phyloP scores from a whole-genome alignment of 2,797 vertebrate genomes.

The Sebastes itinus region DNA sequence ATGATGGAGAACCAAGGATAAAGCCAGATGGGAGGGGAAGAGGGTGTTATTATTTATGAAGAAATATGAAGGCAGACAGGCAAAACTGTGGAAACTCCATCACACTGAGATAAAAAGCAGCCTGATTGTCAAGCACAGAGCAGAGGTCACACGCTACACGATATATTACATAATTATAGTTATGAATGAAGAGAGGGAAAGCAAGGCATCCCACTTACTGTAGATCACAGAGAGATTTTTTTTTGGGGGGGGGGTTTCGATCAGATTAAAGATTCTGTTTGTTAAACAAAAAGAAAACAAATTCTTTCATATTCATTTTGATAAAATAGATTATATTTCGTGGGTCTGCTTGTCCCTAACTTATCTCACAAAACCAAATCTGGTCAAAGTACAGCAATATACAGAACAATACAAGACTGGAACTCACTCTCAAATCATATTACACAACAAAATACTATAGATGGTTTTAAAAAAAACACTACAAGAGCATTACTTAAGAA shows the following conservation, averaged over 20 bases:
- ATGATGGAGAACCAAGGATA: conserved; percentile 61
- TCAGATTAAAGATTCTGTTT: background rate
- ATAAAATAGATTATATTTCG: background rate
- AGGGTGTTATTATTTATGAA: conserved; percentile 63
- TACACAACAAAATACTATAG: too few relatives aligned
- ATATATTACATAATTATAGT: conserved; percentile 57
- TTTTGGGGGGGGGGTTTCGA: background rate
- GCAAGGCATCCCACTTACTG: background rate
- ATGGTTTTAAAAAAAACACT: too few relatives aligned
- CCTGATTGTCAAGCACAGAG: conserved; percentile 25
- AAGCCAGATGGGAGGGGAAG: conserved; percentile 25
- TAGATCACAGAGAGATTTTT: background rate
- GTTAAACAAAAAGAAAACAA: background rate
- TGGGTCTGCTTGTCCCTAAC: background rate
- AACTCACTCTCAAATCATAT: too few relatives aligned
- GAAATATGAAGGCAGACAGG: conserved; percentile 43
- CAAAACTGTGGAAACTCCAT: conserved; percentile 43
- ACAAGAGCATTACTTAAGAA: too few relatives aligned
- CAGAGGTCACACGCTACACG: conserved; percentile 37
- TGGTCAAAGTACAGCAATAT: too few relatives aligned
- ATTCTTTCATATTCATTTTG: background rate
- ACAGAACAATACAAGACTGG: too few relatives aligned
- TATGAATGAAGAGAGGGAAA: conserved; percentile 39
- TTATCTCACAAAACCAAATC: background rate
- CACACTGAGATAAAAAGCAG: conserved; percentile 37